Evolutionary conservation across 2,113 vertebrate species (phyloP).

Genomic region (Lathamus discolor): DNA sequence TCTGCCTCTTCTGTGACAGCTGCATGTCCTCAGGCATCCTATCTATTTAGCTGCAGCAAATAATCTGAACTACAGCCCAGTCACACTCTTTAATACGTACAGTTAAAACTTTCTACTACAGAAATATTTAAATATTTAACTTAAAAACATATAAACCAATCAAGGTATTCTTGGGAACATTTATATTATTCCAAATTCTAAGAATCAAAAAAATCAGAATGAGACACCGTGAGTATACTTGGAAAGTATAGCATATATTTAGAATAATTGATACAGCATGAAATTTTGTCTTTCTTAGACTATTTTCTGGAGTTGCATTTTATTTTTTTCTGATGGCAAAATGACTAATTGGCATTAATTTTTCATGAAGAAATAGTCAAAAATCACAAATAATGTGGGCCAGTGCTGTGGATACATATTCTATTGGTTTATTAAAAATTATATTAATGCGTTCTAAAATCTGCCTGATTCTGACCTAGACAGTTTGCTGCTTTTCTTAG

Average conservation of each 20-base stretch:
- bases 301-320: background rate
- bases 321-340: background rate
- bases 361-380: background rate
- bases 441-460: background rate
- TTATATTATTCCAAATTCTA: background rate
- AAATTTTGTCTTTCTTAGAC: background rate
- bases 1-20: background rate
- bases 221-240: background rate
- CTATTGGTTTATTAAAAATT: background rate
- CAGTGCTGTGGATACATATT: background rate
- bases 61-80: background rate
- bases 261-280: background rate
- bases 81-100: background rate
- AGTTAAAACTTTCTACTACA: background rate
- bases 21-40: background rate
- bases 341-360: background rate
- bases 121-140: background rate
- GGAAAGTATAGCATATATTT: background rate
- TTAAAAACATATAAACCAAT: background rate
- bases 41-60: background rate
- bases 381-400: background rate
- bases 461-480: background rate
- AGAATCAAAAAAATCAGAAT: background rate
- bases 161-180: background rate
- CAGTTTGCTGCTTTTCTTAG: background rate